Conservation (phyloP, 1,140 invertebrate genomes). For the Zaprionus kolodkinae region DNA sequence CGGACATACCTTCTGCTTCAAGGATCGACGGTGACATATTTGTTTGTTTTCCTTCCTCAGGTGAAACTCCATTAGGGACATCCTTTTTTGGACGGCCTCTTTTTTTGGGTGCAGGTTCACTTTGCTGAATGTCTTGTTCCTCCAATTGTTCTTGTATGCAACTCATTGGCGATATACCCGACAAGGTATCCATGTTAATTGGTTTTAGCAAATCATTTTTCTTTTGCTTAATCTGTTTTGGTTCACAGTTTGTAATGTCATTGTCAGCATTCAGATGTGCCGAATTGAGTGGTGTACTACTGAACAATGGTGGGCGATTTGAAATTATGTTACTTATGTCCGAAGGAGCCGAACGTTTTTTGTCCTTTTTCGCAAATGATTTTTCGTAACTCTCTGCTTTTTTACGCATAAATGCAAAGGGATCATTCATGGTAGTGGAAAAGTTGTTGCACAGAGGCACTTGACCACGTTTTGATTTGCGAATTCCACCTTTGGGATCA, state of each 20-base stretch:
- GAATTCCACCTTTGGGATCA: constrained; percentile 22
- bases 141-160: constrained; percentile 5
- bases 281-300: constrained; percentile 22
- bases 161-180: constrained; percentile 13
- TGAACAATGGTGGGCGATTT: constrained; percentile 15
- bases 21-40: not conserved
- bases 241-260: no score
- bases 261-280: not conserved
- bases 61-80: not conserved
- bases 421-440: constrained; percentile 44
- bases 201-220: not conserved
- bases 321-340: not conserved
- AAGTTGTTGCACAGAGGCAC: constrained; percentile 54
- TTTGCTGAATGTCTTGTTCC: not conserved
- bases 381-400: not conserved
- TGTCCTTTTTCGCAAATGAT: not conserved
- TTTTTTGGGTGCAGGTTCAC: not conserved
- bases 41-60: not conserved
- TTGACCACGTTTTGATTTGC: constrained; percentile 69
- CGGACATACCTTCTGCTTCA: not conserved
- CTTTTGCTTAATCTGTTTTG: not conserved
- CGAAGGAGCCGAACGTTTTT: not conserved
- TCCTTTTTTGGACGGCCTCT: not conserved
- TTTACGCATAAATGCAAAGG: constrained; percentile 35
- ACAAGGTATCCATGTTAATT: not conserved